Conservation (phyloP, 2,888 invertebrate species). For the Hylaea fasciaria region DNA sequence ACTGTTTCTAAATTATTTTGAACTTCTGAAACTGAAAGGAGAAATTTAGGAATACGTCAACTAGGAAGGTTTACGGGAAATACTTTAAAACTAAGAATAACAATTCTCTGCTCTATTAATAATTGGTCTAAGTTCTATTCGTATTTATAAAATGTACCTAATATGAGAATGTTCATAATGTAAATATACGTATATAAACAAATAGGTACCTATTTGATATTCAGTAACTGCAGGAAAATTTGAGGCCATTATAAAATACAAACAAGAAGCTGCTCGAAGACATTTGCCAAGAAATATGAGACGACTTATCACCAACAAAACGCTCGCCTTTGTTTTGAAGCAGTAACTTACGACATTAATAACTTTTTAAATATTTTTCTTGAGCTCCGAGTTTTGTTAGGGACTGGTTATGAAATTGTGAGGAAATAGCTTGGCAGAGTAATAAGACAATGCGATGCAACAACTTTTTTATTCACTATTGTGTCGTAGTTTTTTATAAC, state of each 20-base stretch:
- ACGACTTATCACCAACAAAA: slow-evolving; percentile 34
- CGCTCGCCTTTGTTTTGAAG: slow-evolving; percentile 24
- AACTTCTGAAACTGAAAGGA: slow-evolving; percentile 3
- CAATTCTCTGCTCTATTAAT: too few species aligned
- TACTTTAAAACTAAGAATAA: too few species aligned
- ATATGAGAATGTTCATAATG: too few species aligned
- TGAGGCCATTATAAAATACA: slow-evolving; percentile 25
- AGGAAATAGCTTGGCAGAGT: slow-evolving; percentile 11
- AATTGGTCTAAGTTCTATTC: not conserved
- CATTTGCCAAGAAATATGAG: slow-evolving; percentile 33
- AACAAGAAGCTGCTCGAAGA: slow-evolving; percentile 27
- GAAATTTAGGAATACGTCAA: not conserved
- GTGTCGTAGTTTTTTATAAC: too few species aligned
- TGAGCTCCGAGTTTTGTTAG: slow-evolving; percentile 10
- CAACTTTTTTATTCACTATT: not conserved
- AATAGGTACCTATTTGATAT: slow-evolving; percentile 2
- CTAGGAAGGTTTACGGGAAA: not conserved
- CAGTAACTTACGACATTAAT: slow-evolving; percentile 31
- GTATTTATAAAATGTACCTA: too few species aligned
- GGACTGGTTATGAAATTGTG: slow-evolving; percentile 16
- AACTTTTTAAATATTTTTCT: slow-evolving; percentile 34
- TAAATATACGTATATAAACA: not conserved
- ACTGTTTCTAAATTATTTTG: slow-evolving; percentile 11
- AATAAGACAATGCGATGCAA: not conserved
- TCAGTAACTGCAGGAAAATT: slow-evolving; percentile 12